These are phyloP conservation scores for Neotragus pygmaeus DNA, from an alignment of 2,113 vertebrate species.

Conservation along the genomic window DNA sequence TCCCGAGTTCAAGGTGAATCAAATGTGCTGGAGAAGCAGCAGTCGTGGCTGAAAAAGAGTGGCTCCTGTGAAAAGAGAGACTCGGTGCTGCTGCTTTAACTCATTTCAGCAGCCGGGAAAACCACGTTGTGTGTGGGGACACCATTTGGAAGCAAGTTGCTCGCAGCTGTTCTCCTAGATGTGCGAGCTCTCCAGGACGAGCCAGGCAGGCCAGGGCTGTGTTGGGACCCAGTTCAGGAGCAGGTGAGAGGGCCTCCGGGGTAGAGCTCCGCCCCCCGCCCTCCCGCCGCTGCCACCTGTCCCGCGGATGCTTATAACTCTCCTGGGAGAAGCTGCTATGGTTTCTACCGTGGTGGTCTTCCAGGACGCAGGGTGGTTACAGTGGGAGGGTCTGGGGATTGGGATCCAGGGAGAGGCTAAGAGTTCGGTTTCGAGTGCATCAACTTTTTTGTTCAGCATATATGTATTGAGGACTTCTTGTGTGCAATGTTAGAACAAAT, in stretches of 20 bases:
- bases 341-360: not conserved
- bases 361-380: not conserved
- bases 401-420: not conserved
- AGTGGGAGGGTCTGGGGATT: not conserved
- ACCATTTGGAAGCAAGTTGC: not conserved
- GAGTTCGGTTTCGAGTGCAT: not conserved
- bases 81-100: not conserved
- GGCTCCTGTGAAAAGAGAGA: not conserved
- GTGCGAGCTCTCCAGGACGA: not conserved
- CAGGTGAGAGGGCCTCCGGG: not conserved
- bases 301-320: not conserved
- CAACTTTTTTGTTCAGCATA: not conserved
- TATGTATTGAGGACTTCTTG: not conserved
- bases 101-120: not conserved
- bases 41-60: not conserved
- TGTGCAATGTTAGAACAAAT: not conserved
- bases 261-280: not conserved
- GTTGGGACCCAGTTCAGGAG: not conserved
- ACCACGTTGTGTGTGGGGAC: not conserved
- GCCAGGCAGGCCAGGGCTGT: not conserved
- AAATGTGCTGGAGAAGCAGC: not conserved
- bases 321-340: not conserved
- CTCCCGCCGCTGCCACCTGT: fast-evolving
- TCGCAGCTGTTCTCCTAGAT: conserved; percentile 36
- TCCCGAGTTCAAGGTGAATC: not conserved